Base-by-base conservation (phyloP, 2,797 vertebrate species). In the Sus cebifrons region DNA sequence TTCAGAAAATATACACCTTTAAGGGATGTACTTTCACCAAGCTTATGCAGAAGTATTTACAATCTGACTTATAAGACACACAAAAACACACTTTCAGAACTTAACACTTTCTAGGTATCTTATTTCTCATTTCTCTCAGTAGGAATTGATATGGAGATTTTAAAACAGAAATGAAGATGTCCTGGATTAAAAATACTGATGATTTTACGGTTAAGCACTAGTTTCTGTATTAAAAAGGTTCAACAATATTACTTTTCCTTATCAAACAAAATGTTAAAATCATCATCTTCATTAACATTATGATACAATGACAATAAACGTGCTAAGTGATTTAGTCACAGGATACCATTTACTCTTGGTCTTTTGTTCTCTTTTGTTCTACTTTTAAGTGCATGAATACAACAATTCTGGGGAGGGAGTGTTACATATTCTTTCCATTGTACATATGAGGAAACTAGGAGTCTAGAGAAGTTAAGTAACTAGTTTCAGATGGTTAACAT, bases 141-240 rank as follows among this genome's bases (percentile, higher is more conserved):
- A 62, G 52, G 27, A 77, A 95, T 86, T 54, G 3, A 16, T 40
- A 62, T 62, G 5, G 78, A 88, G 68, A 91, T 94, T 93, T 95
- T 52, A 93, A 95, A 82, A 68, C 73, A 86, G 52, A 62, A 91
- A 86, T 27, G 15, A 86, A 68, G 60, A 40, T 10, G 65, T 62
- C 32, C 56, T 78, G 27, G 2, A 85, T 68, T 84, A 49, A 73
- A 92, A 88, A 40, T 40, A 93, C 10, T 2, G 9, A 73, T 40
- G 67, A 88, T 25, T 79, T 56, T 73, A 68, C 9, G 23, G 65
- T 32, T 74, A 88, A 70, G 10, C 27, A 65, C 3, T 49, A 52
- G 11, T 20, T 27, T 85, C 29, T 71, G 12, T 36, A 77, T 85
- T 14, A 17, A 17, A 13, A 12, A 54, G 52, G 17, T 44, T 58